These are phyloP conservation scores for Panulirus ornatus DNA, from an alignment of 1,140 invertebrate species.

Conservation along the genomic window DNA sequence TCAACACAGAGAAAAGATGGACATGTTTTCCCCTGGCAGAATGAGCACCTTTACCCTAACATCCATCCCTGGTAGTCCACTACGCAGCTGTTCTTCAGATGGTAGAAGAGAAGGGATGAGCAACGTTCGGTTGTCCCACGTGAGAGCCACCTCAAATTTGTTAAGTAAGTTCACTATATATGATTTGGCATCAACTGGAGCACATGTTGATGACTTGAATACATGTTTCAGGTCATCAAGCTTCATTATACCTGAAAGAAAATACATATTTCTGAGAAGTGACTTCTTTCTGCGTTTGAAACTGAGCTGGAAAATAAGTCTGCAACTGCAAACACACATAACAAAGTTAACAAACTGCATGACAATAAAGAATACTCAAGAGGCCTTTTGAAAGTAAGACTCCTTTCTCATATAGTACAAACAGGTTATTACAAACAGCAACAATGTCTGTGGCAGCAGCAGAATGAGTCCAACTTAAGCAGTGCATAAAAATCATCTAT, in stretches of 20 bases:
- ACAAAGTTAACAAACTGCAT: no score
- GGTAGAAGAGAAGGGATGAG: slow-evolving; percentile 95
- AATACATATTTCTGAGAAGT: no score
- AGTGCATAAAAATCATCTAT: no score
- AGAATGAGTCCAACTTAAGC: no score
- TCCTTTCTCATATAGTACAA: no score
- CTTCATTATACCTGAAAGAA: slow-evolving; percentile 89
- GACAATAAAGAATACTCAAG: no score
- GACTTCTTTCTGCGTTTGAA: no score
- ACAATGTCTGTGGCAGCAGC: no score
- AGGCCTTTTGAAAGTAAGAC: no score
- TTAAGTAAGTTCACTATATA: slow-evolving; percentile 94
- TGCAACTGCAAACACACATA: no score
- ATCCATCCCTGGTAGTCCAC: slow-evolving; percentile 79
- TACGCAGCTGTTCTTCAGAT: slow-evolving; percentile 84
- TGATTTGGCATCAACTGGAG: slow-evolving; percentile 83
- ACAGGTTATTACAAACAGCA: no score
- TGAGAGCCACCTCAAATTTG: slow-evolving; percentile 98
- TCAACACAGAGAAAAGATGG: neutral
- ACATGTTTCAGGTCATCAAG: slow-evolving; percentile 94
- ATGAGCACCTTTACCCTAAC: slow-evolving; percentile 78
- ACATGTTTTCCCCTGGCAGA: slow-evolving; percentile 40
- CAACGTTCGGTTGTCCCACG: slow-evolving; percentile 95
- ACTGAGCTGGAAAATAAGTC: no score
- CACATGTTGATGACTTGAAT: slow-evolving; percentile 87